phyloP scores from a whole-genome alignment of 2,113 vertebrate species.

The Sula dactylatra region DNA sequence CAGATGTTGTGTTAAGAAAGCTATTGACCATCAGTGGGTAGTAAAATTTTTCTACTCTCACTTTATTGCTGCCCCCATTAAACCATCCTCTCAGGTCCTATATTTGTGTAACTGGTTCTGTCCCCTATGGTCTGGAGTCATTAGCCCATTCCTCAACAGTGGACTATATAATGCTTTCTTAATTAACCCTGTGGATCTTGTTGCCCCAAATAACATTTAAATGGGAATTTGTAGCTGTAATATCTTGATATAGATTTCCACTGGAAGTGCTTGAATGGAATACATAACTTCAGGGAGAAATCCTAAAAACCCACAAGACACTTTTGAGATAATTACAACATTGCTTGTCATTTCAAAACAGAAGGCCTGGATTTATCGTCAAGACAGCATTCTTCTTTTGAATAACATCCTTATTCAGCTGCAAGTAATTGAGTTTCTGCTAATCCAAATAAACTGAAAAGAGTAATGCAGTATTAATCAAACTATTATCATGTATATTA shows the following conservation, averaged over 20 bases:
- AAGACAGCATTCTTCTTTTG: neutral
- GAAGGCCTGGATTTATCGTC: neutral
- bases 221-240: slow-evolving; percentile 4
- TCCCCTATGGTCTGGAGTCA: slow-evolving; percentile 7
- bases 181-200: slow-evolving; percentile 63
- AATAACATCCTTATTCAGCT: neutral
- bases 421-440: neutral
- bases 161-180: slow-evolving; percentile 29
- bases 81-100: slow-evolving; percentile 54
- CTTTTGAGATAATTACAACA: neutral
- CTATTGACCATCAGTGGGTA: slow-evolving; percentile 53
- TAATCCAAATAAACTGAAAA: neutral
- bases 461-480: neutral
- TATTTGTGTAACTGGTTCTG: slow-evolving; percentile 51
- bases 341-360: neutral
- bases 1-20: slow-evolving; percentile 61
- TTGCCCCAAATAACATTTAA: slow-evolving; percentile 57
- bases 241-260: slow-evolving; percentile 21
- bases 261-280: slow-evolving; percentile 14
- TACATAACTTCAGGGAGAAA: slow-evolving; percentile 1
- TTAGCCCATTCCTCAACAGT: slow-evolving; percentile 6
- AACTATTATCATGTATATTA: neutral
- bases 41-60: slow-evolving; percentile 52
- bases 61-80: slow-evolving; percentile 66
- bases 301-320: neutral